Evolutionary conservation across 2,797 vertebrate genomes (phyloP), one percentile per base, ranked within the genome.

Genomic region (Rhodeus uyekii): DNA sequence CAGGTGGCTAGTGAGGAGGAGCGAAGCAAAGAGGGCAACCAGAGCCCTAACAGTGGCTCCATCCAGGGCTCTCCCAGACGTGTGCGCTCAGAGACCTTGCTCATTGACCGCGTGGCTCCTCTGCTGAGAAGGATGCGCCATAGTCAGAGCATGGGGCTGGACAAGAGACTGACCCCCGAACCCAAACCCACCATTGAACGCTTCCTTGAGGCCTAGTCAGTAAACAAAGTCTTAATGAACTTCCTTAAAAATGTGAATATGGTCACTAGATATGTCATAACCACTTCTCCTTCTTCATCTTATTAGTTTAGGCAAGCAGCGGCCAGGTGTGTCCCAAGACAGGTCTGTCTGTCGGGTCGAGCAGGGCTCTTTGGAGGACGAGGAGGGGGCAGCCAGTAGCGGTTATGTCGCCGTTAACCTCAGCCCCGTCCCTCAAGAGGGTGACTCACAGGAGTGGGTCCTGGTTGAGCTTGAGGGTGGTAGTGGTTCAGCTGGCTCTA

Each of bases 361-460:
- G 83, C 92, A 90, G 85, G 90, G 90, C 69, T 96, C 95, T 82
- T 91, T 94, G 78, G 95, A 96, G 83, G 96, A 97, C 50, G 95
- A 92, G 58, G 96, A 96, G 24, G 96, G 94, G 8, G 96, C 93
- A 10, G 95, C 94, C 89, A 97, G 97, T 81, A 95, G 95, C 78
- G 97, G 97, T 81, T 99, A 97, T 80, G 94, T 98, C 86, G 97
- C 97, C 1, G 95, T 98, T 60, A 97, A 98, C 89, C 91, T 98
- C 89, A 97, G 94, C 88, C 97, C 96, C 36, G 95, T 95, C 69
- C 96, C 95, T 78, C 97, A 97, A 83, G 97, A 98, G 68, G 93
- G 95, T 65, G 96, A 97, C 92, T 98, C 97, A 80, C 98, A 97
- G 90, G 98, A 99, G 87, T 98, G 97, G 97, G 97, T 98, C 87